A percentile compares a stretch with the other conserved stretches of the same genome.
Conservation (phyloP, 2,888 invertebrate species). For the Adineta ricciae region DNA sequence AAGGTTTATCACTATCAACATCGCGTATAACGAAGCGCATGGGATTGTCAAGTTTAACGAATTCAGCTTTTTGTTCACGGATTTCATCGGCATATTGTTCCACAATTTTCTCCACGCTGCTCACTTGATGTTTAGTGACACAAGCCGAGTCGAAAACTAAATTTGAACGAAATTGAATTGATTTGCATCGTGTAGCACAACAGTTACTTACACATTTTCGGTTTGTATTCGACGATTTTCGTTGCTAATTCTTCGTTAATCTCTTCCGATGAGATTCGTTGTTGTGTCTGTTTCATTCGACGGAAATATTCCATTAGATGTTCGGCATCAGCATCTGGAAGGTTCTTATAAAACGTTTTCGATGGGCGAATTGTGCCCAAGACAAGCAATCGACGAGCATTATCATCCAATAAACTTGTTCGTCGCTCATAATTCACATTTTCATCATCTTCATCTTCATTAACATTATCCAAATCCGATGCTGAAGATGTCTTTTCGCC, state of each 20-base stretch:
- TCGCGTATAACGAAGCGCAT: neutral
- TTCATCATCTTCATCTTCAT: neutral
- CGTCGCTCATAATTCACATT: neutral
- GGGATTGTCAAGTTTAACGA: neutral
- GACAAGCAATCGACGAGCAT: slow-evolving; percentile 27
- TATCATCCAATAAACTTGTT: slow-evolving; percentile 2
- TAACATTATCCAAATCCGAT: neutral
- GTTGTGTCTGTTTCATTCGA: neutral
- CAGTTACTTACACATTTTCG: neutral
- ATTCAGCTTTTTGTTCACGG: neutral
- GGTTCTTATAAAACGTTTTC: slow-evolving; percentile 31
- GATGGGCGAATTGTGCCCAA: slow-evolving; percentile 32
- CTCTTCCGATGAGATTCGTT: neutral
- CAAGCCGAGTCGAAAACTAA: slow-evolving; percentile 2
- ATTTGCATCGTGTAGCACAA: no score
- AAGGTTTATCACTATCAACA: neutral
- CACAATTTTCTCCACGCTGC: neutral
- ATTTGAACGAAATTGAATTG: no score
- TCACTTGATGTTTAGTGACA: neutral
- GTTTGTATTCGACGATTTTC: slow-evolving; percentile 11
- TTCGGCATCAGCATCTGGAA: slow-evolving; percentile 28
- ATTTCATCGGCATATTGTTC: slow-evolving; percentile 10
- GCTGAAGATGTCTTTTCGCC: neutral
- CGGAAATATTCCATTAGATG: slow-evolving; percentile 27
- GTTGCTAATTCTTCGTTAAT: neutral